Conservation (phyloP, 2,888 invertebrate genomes). For the Pecten maximus region DNA sequence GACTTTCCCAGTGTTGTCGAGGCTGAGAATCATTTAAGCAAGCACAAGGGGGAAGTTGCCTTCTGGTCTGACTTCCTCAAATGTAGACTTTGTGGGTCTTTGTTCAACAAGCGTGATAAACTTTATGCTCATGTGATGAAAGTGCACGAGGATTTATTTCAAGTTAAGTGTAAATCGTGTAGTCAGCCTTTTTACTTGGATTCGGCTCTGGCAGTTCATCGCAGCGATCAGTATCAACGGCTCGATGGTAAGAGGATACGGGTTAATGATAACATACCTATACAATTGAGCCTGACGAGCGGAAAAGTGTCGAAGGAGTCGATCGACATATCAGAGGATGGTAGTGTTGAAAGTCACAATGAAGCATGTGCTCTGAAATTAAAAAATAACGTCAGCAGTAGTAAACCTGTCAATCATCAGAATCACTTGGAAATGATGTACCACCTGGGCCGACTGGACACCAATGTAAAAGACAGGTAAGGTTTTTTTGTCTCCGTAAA, state of each 20-base stretch:
- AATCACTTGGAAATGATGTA: not conserved
- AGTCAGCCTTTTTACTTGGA: not conserved
- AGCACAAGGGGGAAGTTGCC: not conserved
- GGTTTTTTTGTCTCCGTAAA: too few species aligned
- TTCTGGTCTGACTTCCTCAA: constrained; percentile 13
- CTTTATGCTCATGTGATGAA: not conserved
- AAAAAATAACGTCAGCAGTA: not conserved
- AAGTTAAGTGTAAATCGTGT: not conserved
- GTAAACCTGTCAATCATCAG: not conserved
- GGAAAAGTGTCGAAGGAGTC: not conserved
- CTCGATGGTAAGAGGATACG: not conserved
- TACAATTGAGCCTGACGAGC: not conserved
- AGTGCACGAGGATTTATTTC: not conserved
- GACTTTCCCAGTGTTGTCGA: not conserved
- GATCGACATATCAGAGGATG: not conserved
- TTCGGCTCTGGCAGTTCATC: not conserved
- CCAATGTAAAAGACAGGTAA: not conserved
- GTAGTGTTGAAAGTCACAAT: not conserved
- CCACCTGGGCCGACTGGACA: not conserved
- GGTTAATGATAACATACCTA: not conserved
- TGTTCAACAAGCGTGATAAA: not conserved
- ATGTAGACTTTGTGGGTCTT: not conserved
- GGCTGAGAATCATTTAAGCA: not conserved
- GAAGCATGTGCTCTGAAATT: not conserved
- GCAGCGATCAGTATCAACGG: not conserved